Evolutionary conservation across 2,888 invertebrate genomes (phyloP), one percentile per base, ranked within the genome.

Genomic region (Dasysyrphus albostriatus): DNA sequence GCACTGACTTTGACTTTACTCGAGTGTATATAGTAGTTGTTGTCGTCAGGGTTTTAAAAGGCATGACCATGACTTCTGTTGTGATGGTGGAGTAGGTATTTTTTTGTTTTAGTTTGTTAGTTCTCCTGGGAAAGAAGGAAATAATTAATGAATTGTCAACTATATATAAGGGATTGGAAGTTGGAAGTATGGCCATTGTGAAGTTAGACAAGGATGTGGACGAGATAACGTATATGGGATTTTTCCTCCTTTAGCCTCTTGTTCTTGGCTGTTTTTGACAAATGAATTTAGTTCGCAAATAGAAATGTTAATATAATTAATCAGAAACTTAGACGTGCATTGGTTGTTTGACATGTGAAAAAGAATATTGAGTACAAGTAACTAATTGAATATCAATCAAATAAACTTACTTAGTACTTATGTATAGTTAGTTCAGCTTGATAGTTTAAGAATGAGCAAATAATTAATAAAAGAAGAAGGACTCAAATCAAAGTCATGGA

Each of bases 111-210:
- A n/a, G n/a, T 9, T 44, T 29, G 7, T 29, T 32, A 14, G 14
- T 34, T 34, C 34, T 49, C 19, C 16, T 7, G 39, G 61, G 61
- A 61, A 8, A 2, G 8, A 67, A 12, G 49, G 37, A 67, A 67
- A 67, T 67, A 67, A 67, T 67, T 67, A 67, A 67, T 67, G 67
- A 67, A 67, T 49, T 67, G 67, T 67, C 67, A 67, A 67, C 47
- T 49, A 2, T 8, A 61, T 16, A 32, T 14, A 49, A 49, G 47
- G 67, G 67, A 67, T 67, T 67, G 65, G 9, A 47, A 24, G 24
- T 67, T 67, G 65, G 9, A 47, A 24, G 24, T n/a, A 44, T 63
- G 32, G n/a, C 29, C 32, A 63, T 63, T 63, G 44, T 63, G 61
- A 63, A 63, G 63, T 63, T 63, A 44, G 49, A 37, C 47, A 67